phyloP scores from a whole-genome alignment of 1,140 invertebrate genomes.

The Ceratitis capitata region DNA sequence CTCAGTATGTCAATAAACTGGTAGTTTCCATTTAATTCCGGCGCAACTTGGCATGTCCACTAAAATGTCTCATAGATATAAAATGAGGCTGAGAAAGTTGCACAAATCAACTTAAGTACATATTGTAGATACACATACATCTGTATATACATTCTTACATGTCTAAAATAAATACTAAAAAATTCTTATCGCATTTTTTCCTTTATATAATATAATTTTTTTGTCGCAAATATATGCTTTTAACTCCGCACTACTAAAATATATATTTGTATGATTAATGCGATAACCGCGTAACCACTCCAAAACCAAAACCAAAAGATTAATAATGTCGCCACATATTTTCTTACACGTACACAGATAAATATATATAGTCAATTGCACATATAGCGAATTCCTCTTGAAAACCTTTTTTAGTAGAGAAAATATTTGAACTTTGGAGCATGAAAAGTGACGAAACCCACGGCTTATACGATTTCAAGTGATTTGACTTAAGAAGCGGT shows the following conservation, averaged over 20 bases:
- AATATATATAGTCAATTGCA: no score
- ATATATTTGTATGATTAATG: not conserved
- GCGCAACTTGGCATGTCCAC: not conserved
- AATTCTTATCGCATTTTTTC: no score
- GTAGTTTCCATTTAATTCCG: not conserved
- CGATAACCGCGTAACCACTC: not conserved
- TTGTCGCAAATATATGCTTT: not conserved
- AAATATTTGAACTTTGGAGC: not conserved
- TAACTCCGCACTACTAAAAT: not conserved
- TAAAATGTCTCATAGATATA: not conserved
- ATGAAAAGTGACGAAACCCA: not conserved
- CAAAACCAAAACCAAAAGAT: not conserved
- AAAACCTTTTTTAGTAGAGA: not conserved
- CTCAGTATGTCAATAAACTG: not conserved
- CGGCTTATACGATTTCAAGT: not conserved
- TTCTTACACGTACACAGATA: not conserved
- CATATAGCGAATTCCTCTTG: not conserved
- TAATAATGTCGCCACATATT: not conserved
- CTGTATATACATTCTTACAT: no score
- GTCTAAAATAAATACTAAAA: no score
- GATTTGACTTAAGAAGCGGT: not conserved
- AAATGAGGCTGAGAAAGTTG: not conserved
- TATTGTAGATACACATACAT: not conserved
- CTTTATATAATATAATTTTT: not conserved
- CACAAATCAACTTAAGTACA: not conserved